Evolutionary conservation across 1,140 invertebrate species (phyloP).

Genomic region (Stegodyphus mimosarum): DNA sequence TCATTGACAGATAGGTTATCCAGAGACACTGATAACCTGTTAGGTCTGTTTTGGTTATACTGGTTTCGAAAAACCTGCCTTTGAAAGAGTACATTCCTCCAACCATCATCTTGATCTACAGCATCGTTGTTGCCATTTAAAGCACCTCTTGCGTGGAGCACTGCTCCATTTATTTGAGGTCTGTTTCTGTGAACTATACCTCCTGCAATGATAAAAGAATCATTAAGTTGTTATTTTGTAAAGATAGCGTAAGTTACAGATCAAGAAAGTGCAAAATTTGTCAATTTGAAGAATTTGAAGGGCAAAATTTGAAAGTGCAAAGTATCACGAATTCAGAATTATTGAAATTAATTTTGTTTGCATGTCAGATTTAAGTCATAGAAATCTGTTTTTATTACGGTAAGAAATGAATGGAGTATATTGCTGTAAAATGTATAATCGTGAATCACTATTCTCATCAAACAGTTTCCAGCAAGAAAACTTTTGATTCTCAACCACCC

Average conservation of each 20-base stretch:
- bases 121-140: background rate
- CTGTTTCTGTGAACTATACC: background rate
- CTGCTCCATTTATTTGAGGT: background rate
- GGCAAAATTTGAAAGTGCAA: too few species aligned
- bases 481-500: too few species aligned
- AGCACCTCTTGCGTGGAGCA: background rate
- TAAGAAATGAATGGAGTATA: too few species aligned
- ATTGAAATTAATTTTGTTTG: too few species aligned
- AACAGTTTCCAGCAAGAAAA: too few species aligned
- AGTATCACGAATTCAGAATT: too few species aligned
- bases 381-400: too few species aligned
- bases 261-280: background rate
- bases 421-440: too few species aligned
- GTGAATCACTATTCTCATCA: too few species aligned
- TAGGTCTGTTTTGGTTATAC: background rate
- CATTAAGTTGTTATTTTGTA: too few species aligned
- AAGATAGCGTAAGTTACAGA: background rate
- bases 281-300: background rate
- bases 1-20: background rate
- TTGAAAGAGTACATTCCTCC: background rate
- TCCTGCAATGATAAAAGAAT: background rate
- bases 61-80: background rate
- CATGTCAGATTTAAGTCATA: too few species aligned
- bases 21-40: conserved; percentile 2
- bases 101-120: background rate